A percentile compares a stretch with the other conserved stretches of the same genome.
These are phyloP conservation scores for Himalopsyche anomala DNA, from an alignment of 2,888 invertebrate genomes.

Conservation along the genomic window DNA sequence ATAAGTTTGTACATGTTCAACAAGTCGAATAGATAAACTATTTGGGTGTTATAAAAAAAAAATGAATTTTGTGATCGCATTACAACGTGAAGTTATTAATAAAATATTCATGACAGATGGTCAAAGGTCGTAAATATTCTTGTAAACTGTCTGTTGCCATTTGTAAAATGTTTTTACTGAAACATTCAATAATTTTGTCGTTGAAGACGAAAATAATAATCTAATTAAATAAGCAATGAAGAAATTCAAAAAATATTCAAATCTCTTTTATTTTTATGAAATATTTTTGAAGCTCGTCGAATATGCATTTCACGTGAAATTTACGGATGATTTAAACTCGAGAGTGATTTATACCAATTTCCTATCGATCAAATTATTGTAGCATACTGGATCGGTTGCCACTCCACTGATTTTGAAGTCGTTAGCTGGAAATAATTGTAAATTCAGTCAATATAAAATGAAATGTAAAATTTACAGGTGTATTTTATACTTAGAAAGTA, in stretches of 20 bases:
- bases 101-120: too few species aligned
- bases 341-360: background rate
- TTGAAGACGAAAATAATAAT: too few species aligned
- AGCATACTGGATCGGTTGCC: background rate
- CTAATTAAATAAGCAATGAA: too few species aligned
- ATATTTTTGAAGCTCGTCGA: background rate
- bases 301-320: constrained; percentile 15
- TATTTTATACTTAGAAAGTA: background rate
- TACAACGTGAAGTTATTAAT: too few species aligned
- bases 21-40: too few species aligned
- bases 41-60: too few species aligned
- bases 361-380: constrained; percentile 2
- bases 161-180: too few species aligned
- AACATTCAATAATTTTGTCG: too few species aligned
- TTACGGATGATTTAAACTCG: background rate
- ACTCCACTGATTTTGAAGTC: background rate
- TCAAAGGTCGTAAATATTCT: too few species aligned
- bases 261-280: background rate
- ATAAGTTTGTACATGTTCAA: too few species aligned
- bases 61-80: too few species aligned
- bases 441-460: constrained; percentile 5
- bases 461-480: background rate
- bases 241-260: background rate
- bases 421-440: background rate
- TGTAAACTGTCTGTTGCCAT: too few species aligned